Evolutionary conservation across 2,113 vertebrate genomes (phyloP), one percentile per base, ranked within the genome.

Genomic region (Odontophorus gujanensis): DNA sequence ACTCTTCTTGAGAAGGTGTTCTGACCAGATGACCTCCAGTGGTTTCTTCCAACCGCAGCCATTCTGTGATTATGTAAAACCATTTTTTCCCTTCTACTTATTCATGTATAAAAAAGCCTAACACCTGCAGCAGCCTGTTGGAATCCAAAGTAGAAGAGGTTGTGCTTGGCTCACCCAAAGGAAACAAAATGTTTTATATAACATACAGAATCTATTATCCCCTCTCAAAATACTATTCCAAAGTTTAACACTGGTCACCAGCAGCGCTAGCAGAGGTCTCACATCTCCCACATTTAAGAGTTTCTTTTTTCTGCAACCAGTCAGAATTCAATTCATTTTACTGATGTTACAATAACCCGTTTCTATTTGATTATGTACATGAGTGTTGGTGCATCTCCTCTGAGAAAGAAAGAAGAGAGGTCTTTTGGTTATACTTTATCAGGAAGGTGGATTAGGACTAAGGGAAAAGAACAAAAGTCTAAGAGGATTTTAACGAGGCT

Each of bases 331-430:
- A 32, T 93, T 87, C 9, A 85, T 87, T 93, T 92, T 68, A 91
- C 71, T 79, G 81, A 79, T 38, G 36, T 68, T 85, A 73, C 48
- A 90, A 78, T 62, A 89, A 75, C 62, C 72, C 85, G 32, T 78
- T 89, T 93, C 92, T 89, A 93, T 69, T 93, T 92, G 81, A 95
- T 92, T 92, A 65, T 91, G 83, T 38, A 90, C 89, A 85, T 76
- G 13, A 87, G 13, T 28, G n/a, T 65, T 91, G 78, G 58, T 95
- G 63, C n/a, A 50, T 14, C 36, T 90, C 42, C 68, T 83, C 36
- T 24, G 26, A 93, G 50, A 80, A 3, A 69, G 34, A 76, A 66
- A 73, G 43, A 73, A 69, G 3, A 47, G 13, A 80, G 22, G 19
- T 43, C 21, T 65, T 89, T 61, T 58, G 26, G 6, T 77, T 69